Conservation (phyloP, 2,797 vertebrate genomes). For the Gymnoscopelus braueri region DNA sequence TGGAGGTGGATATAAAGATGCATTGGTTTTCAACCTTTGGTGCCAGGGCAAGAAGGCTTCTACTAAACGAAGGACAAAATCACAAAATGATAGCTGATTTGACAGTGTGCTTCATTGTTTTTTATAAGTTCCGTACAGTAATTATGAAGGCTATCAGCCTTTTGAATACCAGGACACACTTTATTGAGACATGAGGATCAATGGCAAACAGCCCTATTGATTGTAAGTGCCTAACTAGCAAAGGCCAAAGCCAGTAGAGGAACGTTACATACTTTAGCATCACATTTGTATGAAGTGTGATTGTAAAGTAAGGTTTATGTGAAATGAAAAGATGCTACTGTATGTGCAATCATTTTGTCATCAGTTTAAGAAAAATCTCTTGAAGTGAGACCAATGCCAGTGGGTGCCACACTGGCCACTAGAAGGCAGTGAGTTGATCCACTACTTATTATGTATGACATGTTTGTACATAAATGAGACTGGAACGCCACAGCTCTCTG, state of each 20-base stretch:
- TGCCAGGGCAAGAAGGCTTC: too few relatives aligned
- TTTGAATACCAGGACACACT: neutral
- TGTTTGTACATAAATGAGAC: slow-evolving; percentile 29
- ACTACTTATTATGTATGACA: slow-evolving; percentile 41
- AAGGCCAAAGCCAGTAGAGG: neutral
- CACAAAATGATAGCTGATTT: too few relatives aligned
- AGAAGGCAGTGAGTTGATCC: slow-evolving; percentile 28
- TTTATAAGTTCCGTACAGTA: too few relatives aligned
- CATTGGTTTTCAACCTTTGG: too few relatives aligned
- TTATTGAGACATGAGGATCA: neutral
- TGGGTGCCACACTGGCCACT: neutral
- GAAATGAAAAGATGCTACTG: too few relatives aligned
- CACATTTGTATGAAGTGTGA: neutral
- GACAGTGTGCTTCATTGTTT: too few relatives aligned
- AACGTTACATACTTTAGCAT: neutral
- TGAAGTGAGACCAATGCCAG: too few relatives aligned
- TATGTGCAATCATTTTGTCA: neutral
- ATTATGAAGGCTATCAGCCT: neutral
- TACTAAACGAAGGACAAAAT: too few relatives aligned
- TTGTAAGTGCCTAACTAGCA: neutral
- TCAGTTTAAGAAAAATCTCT: neutral
- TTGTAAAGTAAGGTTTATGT: too few relatives aligned
- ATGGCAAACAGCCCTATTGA: neutral
- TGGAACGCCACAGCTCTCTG: slow-evolving; percentile 17
- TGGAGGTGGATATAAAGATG: too few relatives aligned